phyloP scores from a whole-genome alignment of 2,797 vertebrate species.

The Syngnathus acus region DNA sequence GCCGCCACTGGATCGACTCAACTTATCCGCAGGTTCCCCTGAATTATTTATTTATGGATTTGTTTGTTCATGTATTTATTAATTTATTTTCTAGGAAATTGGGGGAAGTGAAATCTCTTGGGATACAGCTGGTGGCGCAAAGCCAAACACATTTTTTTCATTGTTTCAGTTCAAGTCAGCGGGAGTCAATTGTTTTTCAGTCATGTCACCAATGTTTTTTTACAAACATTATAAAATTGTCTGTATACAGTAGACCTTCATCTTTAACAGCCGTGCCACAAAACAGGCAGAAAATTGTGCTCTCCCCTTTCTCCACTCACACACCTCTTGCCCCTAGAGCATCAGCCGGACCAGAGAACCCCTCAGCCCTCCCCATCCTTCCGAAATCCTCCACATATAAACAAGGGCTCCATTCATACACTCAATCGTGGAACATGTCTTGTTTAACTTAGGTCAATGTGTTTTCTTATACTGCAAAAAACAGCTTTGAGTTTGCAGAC shows the following conservation, averaged over 20 bases:
- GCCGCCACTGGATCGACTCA: neutral
- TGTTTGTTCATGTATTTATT: neutral
- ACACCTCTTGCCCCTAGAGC: constrained; percentile 68
- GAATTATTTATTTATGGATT: neutral
- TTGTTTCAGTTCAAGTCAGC: no score
- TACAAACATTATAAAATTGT: no score
- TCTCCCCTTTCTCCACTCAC: constrained; percentile 26
- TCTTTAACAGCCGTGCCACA: no score
- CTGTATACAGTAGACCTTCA: no score
- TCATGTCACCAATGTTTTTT: no score
- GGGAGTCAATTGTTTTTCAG: no score
- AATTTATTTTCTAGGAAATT: no score
- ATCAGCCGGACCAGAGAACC: constrained; percentile 61
- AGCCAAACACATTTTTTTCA: no score
- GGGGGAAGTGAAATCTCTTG: no score
- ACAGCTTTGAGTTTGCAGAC: neutral
- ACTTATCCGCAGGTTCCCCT: neutral
- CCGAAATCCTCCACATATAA: constrained; percentile 20
- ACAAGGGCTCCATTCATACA: constrained; percentile 63
- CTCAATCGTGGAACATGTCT: constrained; percentile 2
- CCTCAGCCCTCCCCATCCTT: constrained; percentile 9
- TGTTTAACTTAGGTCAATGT: constrained; percentile 42
- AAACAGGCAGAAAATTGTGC: constrained; percentile 3
- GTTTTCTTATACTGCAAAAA: constrained; percentile 36
- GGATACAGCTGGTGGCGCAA: no score